phyloP scores from a whole-genome alignment of 2,113 vertebrate genomes.

The Anolis sagrei region DNA sequence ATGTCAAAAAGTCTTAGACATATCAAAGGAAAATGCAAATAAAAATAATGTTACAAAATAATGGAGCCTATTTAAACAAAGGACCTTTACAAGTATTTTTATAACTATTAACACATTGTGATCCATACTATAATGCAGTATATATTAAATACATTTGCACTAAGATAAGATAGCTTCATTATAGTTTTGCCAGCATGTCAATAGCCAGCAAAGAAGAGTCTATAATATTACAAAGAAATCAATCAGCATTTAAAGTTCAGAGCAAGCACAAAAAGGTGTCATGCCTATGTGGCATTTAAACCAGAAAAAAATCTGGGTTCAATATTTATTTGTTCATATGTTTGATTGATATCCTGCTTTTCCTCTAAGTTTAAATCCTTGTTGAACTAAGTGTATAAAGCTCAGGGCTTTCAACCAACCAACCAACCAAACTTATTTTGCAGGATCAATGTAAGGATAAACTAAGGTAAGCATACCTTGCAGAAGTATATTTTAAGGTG shows the following conservation, averaged over 20 bases:
- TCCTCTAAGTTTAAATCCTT: not conserved
- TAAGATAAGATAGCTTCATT: not conserved
- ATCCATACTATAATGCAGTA: not conserved
- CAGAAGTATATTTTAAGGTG: too few relatives aligned
- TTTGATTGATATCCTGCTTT: too few relatives aligned
- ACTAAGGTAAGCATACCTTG: not conserved
- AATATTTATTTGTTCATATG: too few relatives aligned
- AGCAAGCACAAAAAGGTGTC: not conserved
- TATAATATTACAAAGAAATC: not conserved
- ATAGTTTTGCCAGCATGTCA: not conserved
- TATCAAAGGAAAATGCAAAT: slow-evolving; percentile 31
- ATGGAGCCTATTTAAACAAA: not conserved
- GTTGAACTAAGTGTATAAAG: not conserved
- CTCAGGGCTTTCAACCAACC: not conserved
- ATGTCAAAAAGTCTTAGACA: not conserved
- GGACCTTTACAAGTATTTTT: not conserved
- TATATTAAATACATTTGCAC: slow-evolving; percentile 4
- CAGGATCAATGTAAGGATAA: not conserved
- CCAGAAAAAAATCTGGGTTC: not conserved
- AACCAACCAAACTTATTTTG: too few relatives aligned
- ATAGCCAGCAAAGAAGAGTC: not conserved
- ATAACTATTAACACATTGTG: not conserved
- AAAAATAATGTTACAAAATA: slow-evolving; percentile 12
- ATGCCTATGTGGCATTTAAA: not conserved
- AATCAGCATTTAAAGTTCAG: not conserved